Evolutionary conservation across 2,113 vertebrate species (phyloP), one percentile per base, ranked within the genome.

Genomic region (Aptenodytes forsteri): DNA sequence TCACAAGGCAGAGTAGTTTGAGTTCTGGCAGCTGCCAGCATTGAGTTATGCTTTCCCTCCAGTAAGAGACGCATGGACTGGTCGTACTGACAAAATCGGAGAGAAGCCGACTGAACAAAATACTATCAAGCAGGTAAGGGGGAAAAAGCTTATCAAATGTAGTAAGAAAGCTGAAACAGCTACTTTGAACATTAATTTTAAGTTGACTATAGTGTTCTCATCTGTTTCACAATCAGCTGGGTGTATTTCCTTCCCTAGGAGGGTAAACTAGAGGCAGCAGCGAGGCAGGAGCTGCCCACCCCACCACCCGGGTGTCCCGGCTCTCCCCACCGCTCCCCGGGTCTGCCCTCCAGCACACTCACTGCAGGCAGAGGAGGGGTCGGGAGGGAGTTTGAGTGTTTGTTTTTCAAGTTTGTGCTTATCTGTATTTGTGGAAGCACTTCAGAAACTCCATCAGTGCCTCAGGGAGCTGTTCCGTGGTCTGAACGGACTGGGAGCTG

Each of bases 301-400:
- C 7, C 38, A 2, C 16, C 16, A 16, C 2, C 9, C 7, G 0
- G 6, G 6, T 20, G 23, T 38, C 54, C 49, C 7, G 2, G 56
- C 12, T 27, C 19, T 38, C 27, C 49, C 16, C 27, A 4, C 6
- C 0, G 1, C 64, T 42, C 26, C 56, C 8, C 9, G 16, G 15
- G 9, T 20, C 62, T 71, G 83, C 47, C n/a, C n/a, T 30, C 47
- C 79, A 27, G 29, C 64, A 20, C 34, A 3, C 27, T 17, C 29
- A 3, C 36, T 7, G 38, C 46, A 19, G 50, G 54, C 47, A 64
- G 11, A n/a, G 59, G 29, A 44, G 64, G 66, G 92, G 30, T 34
- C 6, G 0, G 23, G 42, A 70, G 36, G 21, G 47, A 36, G 70
- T 16, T 16, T 0, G 5, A 52, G 76, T 3, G 66, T 23, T 76